Evolutionary conservation across 2,888 invertebrate species (phyloP).

Genomic region (Apamea monoglypha): DNA sequence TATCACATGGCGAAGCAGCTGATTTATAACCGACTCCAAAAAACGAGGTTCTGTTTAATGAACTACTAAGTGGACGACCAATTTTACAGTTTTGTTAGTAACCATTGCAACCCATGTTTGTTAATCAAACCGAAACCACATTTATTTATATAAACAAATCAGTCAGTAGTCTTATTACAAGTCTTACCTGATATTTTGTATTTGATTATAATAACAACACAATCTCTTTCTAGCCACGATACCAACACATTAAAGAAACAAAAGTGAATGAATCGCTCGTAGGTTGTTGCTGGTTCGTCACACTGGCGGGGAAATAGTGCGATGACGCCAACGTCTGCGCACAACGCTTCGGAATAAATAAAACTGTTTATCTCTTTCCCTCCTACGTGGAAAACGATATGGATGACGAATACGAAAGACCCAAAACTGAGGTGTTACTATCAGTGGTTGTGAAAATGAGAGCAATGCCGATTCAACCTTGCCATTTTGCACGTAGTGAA

Average conservation of each 20-base stretch:
- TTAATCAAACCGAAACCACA: conserved; percentile 26
- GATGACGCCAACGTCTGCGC: conserved; percentile 77
- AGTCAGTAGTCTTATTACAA: neutral
- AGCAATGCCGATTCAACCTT: conserved; percentile 71
- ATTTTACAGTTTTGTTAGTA: conserved; percentile 59
- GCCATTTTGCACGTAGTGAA: conserved; percentile 54
- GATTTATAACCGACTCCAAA: conserved; percentile 9
- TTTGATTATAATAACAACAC: conserved; percentile 56
- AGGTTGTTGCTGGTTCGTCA: conserved; percentile 69
- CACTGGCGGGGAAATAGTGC: conserved; percentile 71
- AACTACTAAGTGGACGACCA: conserved; percentile 77
- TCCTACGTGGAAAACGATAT: conserved; percentile 32
- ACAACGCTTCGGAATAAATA: conserved; percentile 50
- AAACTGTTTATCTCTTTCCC: conserved; percentile 51
- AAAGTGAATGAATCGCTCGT: conserved; percentile 67
- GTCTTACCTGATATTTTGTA: conserved; percentile 64
- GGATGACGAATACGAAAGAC: conserved; percentile 66
- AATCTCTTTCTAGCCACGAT: conserved; percentile 44
- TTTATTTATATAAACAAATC: neutral
- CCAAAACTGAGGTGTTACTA: conserved; percentile 43
- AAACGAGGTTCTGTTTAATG: neutral
- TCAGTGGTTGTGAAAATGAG: conserved; percentile 74
- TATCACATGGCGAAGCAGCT: conserved; percentile 53
- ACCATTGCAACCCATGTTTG: conserved; percentile 36
- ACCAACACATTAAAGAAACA: conserved; percentile 61